Base-by-base conservation (phyloP, 2,113 vertebrate species). In the Polypterus bichir region DNA sequence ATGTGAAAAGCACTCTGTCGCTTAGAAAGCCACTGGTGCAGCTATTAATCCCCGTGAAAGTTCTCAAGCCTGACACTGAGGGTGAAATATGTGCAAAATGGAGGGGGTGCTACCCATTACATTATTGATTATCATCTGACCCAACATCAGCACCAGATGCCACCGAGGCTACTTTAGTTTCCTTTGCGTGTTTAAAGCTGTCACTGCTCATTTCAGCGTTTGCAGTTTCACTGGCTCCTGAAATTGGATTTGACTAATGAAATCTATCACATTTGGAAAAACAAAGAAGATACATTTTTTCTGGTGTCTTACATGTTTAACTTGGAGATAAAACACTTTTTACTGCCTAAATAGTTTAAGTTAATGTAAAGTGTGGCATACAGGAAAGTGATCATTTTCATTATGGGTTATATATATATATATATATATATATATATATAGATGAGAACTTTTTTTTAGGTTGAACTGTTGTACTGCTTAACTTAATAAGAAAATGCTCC, bases 41-140 rank as follows among this genome's bases (percentile, higher is more conserved):
- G 69, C 69, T 69, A 77, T 81, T 72, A 81, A 70, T 77, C 72
- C 63, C 55, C 49, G 58, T 65, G 71, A 77, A 71, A 64, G 56
- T 72, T 6, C 48, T 62, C 65, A 52, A 9, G 71, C 54, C 48
- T 74, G 73, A 72, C 68, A 71, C 64, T 70, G 63, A 69, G 62
- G 65, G 62, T 76, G 66, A 73, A 77, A 74, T 76, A 76, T 64
- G 69, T 68, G 67, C 68, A 66, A 51, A 65, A 53, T 62, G 3
- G 44, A 62, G 63, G 66, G 57, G 59, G 58, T 54, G 65, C 69
- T 70, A 63, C 70, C 72, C 70, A 63, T 77, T 84, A 78, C 73
- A 77, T 80, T 85, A 90, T 84, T 84, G 86, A 85, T 85, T 73
- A 69, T 68, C 72, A 71, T 76, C 70, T 76, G 75, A 77, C 68